Evolutionary conservation across 1,140 invertebrate species (phyloP), one percentile per base, ranked within the genome.

Genomic region (Drosophila athabasca): DNA sequence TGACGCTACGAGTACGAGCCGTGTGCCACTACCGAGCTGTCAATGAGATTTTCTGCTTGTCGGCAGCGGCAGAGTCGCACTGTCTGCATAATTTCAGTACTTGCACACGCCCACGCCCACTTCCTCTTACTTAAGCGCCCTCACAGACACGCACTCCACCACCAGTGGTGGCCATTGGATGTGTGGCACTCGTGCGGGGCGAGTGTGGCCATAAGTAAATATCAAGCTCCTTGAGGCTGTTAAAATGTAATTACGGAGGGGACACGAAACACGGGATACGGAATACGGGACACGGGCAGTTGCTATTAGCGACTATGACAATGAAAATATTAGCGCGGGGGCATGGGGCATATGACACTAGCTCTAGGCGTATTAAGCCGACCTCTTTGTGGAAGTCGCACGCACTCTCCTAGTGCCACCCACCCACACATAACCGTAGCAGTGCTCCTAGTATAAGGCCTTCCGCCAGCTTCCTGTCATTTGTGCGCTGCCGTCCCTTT

Each of bases 251-350:
- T 82, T 87, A 81, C 73, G 74, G 51, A 58, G 43, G 31, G 53
- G 87, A 66, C 68, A 71, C 68, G 62, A 9, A 4, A 5, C 24
- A 24, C 24, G 4, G 4, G 24, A 24, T 5, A 71, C 68, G 62
- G 4, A 4, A 24, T 5, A 5, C 24, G 31, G 53, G 87, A 66
- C 68, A 75, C 68, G 65, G 35, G 62, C 66, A 78, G 82, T 76
- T 82, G 78, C 74, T 82, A 79, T 82, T 78, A 88, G 75, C 83
- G 79, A 79, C 83, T 78, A 78, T 87, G 83, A 78, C 78, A 85
- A 88, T 87, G 75, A 82, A 85, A 85, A 75, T 75, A 87, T 78
- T 65, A 50, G 54, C 68, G 29, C 31, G 64, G 43, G 45, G 5
- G 29, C 29, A 31, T 31, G 29, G 35, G 35, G 59, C 19, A 29